Conservation (phyloP, 2,797 vertebrate genomes). For the Anguilla obscura region DNA sequence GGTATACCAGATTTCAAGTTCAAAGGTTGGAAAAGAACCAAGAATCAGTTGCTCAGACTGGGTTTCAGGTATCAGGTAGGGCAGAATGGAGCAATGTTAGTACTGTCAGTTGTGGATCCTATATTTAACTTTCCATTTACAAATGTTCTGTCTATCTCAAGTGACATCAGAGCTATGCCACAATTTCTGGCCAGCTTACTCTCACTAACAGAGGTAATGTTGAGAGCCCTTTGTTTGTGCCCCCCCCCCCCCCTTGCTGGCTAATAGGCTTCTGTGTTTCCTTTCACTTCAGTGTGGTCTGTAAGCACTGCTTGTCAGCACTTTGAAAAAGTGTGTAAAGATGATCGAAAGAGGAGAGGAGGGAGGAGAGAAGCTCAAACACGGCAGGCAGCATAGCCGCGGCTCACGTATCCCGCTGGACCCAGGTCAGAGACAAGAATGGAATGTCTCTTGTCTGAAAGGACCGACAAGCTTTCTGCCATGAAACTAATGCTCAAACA, state of each 20-base stretch:
- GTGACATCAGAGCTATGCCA: background rate
- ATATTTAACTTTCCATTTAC: background rate
- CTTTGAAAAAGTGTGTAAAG: background rate
- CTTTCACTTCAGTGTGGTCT: background rate
- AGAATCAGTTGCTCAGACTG: background rate
- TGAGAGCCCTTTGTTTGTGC: background rate
- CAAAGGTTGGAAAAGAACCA: background rate
- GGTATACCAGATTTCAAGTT: background rate
- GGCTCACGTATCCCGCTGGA: background rate
- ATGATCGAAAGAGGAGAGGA: background rate
- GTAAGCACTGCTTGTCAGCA: background rate
- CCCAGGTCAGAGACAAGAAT: background rate
- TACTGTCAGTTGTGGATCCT: background rate
- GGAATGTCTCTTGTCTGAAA: constrained; percentile 26
- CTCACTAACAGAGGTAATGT: background rate
- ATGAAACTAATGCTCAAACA: background rate
- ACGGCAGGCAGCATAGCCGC: background rate
- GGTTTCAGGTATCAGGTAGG: background rate
- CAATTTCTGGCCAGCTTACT: background rate
- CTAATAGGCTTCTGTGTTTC: background rate
- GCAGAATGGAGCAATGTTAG: background rate
- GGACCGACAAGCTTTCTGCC: constrained; percentile 9
- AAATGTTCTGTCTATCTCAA: background rate
- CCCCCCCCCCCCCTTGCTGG: background rate
- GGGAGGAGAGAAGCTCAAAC: background rate